These are phyloP conservation scores for Poeciliopsis gracilis DNA, from an alignment of 2,797 vertebrate genomes.

Conservation along the genomic window DNA sequence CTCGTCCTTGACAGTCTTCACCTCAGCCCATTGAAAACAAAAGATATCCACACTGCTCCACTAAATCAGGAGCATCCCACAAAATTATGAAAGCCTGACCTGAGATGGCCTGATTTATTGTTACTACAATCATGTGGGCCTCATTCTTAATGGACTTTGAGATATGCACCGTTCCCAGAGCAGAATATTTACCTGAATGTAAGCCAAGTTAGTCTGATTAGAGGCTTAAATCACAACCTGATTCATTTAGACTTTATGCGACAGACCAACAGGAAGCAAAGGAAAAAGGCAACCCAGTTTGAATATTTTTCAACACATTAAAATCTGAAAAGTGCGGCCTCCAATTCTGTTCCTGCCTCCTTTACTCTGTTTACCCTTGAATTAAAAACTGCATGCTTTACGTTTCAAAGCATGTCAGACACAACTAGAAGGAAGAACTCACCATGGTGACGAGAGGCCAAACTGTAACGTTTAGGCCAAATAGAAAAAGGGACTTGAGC, in stretches of 20 bases:
- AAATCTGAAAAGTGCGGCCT: neutral
- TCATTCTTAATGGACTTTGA: neutral
- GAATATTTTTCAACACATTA: neutral
- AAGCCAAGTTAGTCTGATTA: neutral
- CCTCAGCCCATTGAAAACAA: conserved; percentile 66
- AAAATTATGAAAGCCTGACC: conserved; percentile 50
- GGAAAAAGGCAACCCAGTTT: neutral
- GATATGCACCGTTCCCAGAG: neutral
- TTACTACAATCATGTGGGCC: conserved; percentile 17
- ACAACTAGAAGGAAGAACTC: neutral
- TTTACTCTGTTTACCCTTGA: neutral
- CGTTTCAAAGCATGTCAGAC: too few species aligned
- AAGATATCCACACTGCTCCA: conserved; percentile 58
- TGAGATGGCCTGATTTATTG: conserved; percentile 44
- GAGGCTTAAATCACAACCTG: neutral
- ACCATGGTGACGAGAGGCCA: neutral
- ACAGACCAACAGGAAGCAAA: neutral
- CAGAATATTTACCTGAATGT: neutral
- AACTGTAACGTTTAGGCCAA: neutral
- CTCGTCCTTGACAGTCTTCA: conserved; percentile 69
- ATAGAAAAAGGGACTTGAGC: neutral
- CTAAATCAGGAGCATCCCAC: conserved; percentile 59
- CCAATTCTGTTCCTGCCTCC: neutral
- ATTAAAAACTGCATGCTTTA: neutral
- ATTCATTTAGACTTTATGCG: neutral